Percentiles rank a stretch among this genome's conserved stretches.
Evolutionary conservation across 2,888 invertebrate species (phyloP).

Genomic region (Smittia aterrima): DNA sequence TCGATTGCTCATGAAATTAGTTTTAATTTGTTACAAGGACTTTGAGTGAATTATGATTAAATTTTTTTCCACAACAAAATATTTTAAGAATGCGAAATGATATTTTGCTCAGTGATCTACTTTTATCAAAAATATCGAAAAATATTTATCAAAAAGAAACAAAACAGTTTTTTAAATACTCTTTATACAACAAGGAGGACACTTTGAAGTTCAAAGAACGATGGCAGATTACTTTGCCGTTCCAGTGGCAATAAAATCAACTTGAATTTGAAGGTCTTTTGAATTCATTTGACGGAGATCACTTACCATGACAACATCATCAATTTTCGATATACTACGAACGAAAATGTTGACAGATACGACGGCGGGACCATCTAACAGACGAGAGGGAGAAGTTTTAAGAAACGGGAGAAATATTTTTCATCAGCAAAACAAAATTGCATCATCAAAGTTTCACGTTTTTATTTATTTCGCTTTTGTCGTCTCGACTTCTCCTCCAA

Average conservation of each 20-base stretch:
- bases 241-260: neutral
- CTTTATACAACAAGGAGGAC: neutral
- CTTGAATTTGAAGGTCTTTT: constrained; percentile 3
- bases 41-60: neutral
- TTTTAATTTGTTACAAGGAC: neutral
- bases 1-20: neutral
- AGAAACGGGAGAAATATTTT: constrained; percentile 22
- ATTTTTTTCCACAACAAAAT: neutral
- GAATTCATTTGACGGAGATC: constrained; percentile 43
- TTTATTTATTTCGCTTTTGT: neutral
- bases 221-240: too few relatives aligned
- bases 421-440: neutral
- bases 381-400: neutral
- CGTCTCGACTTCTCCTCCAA: neutral
- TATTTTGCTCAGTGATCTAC: neutral
- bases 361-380: constrained; percentile 87
- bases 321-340: constrained; percentile 98
- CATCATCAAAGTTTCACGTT: constrained; percentile 31
- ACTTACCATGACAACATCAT: constrained; percentile 99
- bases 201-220: too few relatives aligned
- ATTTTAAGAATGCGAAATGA: neutral
- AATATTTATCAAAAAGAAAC: neutral
- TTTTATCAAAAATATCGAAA: neutral
- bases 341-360: constrained; percentile 98
- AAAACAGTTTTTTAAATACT: neutral